Percentiles rank a stretch among this genome's conserved stretches.
Conservation (phyloP, 1,140 invertebrate species). For the Muscidifurax raptorellus region DNA sequence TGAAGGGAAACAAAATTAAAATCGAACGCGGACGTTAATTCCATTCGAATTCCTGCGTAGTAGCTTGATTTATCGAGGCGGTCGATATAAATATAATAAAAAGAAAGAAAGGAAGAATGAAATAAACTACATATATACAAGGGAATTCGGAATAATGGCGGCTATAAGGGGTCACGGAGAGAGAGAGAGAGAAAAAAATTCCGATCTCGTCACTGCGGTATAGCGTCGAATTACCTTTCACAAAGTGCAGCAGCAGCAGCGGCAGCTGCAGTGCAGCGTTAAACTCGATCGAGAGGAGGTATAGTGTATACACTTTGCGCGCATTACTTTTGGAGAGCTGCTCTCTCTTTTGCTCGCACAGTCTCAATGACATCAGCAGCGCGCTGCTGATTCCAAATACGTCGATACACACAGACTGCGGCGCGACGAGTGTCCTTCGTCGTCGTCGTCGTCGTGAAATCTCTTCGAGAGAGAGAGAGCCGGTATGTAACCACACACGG, state of each 20-base stretch:
- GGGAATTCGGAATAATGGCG: constrained; percentile 31
- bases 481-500: background rate
- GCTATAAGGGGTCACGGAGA: background rate
- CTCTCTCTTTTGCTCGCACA: background rate
- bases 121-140: constrained; percentile 15
- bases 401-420: constrained; percentile 20
- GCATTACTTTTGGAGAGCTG: constrained; percentile 15
- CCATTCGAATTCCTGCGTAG: constrained; percentile 41
- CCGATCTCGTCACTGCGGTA: background rate
- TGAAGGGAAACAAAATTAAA: constrained; percentile 51
- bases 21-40: constrained; percentile 47
- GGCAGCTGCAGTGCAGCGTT: background rate
- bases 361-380: constrained; percentile 30
- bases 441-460: background rate
- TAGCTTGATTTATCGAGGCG: constrained; percentile 40
- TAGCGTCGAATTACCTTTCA: constrained; percentile 35
- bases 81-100: constrained; percentile 28
- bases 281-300: background rate
- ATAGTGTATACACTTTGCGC: background rate
- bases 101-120: constrained; percentile 7
- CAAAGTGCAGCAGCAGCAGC: background rate
- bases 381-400: constrained; percentile 22
- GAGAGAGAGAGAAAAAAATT: constrained; percentile 29
- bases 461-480: background rate
- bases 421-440: constrained; percentile 1